A percentile compares a stretch with the other conserved stretches of the same genome.
phyloP scores from a whole-genome alignment of 2,797 vertebrate species.

The Anas bahamensis region DNA sequence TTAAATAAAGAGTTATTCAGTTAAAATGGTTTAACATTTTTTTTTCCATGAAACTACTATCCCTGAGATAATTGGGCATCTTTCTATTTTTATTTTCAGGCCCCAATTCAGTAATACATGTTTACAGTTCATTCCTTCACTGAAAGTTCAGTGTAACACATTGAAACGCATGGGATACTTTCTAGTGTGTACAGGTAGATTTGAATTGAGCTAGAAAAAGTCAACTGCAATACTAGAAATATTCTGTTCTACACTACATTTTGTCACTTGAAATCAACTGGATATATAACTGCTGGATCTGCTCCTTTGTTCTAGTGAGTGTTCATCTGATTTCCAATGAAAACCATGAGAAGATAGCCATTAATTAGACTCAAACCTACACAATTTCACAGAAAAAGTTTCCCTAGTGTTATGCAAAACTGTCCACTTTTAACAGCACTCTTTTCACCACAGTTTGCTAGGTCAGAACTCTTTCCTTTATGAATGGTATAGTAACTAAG shows the following conservation, averaged over 20 bases:
- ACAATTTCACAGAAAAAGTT: background rate
- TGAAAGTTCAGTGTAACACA: background rate
- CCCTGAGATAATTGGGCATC: background rate
- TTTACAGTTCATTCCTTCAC: background rate
- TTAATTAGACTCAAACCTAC: background rate
- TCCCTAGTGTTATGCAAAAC: background rate
- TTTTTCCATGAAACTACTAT: background rate
- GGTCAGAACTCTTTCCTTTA: background rate
- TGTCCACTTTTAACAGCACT: background rate
- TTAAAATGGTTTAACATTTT: background rate
- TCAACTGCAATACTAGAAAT: background rate
- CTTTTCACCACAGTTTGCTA: background rate
- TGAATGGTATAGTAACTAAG: background rate
- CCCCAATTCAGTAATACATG: background rate
- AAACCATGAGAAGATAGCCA: background rate
- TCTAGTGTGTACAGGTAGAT: background rate
- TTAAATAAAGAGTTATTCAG: background rate
- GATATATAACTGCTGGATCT: background rate
- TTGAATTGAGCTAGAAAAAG: background rate
- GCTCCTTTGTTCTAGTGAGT: background rate
- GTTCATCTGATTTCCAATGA: background rate
- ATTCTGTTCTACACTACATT: background rate
- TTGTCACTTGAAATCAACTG: background rate
- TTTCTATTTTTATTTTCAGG: background rate
- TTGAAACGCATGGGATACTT: background rate